These are phyloP conservation scores for Buathra laborator DNA, from an alignment of 2,888 invertebrate genomes.

Conservation along the genomic window DNA sequence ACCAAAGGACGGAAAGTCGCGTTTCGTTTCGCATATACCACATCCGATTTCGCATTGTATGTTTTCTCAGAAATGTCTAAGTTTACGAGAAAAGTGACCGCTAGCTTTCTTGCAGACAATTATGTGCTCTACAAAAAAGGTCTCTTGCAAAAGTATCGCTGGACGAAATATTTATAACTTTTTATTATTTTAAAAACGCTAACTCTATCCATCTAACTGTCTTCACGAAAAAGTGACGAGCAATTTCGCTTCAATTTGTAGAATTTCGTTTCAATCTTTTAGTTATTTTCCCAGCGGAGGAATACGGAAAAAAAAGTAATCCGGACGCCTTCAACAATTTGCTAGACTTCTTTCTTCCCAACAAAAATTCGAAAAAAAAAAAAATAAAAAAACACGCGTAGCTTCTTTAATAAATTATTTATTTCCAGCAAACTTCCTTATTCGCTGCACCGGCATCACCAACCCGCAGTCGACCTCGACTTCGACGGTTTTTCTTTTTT, in stretches of 20 bases:
- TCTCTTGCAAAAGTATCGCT: background rate
- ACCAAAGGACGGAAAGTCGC: too few species aligned
- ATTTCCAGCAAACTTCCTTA: constrained; percentile 12
- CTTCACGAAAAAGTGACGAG: background rate
- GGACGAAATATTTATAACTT: background rate
- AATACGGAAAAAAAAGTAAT: background rate
- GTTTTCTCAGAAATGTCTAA: background rate
- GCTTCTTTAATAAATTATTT: constrained; percentile 21
- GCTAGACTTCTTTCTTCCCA: background rate
- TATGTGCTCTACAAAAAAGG: background rate
- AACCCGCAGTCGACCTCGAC: constrained; percentile 3
- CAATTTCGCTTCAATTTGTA: background rate
- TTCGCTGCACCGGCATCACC: constrained; percentile 1
- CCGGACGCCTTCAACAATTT: background rate
- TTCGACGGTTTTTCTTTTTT: background rate
- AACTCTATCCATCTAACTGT: background rate
- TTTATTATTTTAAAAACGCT: background rate
- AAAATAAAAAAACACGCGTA: background rate
- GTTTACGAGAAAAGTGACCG: background rate
- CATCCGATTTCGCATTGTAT: too few species aligned
- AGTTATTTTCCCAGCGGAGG: background rate
- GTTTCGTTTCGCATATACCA: too few species aligned
- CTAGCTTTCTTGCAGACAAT: background rate
- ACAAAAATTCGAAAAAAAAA: background rate
- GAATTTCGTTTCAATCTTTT: background rate